Base-by-base conservation (phyloP, 2,888 invertebrate genomes). In the Argyresthia albistria region DNA sequence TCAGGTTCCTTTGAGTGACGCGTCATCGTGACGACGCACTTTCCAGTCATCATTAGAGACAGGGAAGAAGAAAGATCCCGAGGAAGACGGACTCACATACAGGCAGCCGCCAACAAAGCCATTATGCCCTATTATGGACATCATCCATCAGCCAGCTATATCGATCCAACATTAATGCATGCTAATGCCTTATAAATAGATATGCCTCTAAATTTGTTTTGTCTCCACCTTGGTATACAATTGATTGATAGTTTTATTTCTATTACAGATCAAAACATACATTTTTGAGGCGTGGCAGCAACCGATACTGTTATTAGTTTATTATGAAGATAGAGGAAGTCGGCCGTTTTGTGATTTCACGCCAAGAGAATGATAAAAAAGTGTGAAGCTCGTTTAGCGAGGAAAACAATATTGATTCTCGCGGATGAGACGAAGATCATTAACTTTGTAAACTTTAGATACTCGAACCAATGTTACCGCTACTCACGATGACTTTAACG, bases 141-240 rank as follows among this genome's bases (percentile, higher is more conserved):
- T 72, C 80, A 87, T 87, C 80, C 80, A 87, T 87, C 87, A 86
- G 81, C 65, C 69, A 73, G 71, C 73, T 79, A 80, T 83, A 84
- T 86, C 80, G 84, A 86, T 81, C 80, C 69, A 73, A 77, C 80
- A 81, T 86, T 83, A 87, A 83, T 78, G 80, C 78, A 82, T 82
- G 76, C 77, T 84, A 84, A 87, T 83, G 87, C 76, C 80, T 84
- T 79, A 84, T 84, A 84, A 86, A 86, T 83, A 86, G 83, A 78
- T 83, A 42, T n/a, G 36, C 39, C 14, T 45, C 45, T 36, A 81
- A 86, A 87, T 86, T 84, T 81, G 82, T 84, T 80, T 80, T 84
- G 84, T 86, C 83, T 87, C 80, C 79, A 80, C 80, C 81, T 83
- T 67, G 72, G 70, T 56, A 70, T 69, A 69, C 70, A 73, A 81